Percentiles rank a stretch among this genome's conserved stretches.
phyloP scores from a whole-genome alignment of 2,797 vertebrate genomes.

The Bucorvus abyssinicus region DNA sequence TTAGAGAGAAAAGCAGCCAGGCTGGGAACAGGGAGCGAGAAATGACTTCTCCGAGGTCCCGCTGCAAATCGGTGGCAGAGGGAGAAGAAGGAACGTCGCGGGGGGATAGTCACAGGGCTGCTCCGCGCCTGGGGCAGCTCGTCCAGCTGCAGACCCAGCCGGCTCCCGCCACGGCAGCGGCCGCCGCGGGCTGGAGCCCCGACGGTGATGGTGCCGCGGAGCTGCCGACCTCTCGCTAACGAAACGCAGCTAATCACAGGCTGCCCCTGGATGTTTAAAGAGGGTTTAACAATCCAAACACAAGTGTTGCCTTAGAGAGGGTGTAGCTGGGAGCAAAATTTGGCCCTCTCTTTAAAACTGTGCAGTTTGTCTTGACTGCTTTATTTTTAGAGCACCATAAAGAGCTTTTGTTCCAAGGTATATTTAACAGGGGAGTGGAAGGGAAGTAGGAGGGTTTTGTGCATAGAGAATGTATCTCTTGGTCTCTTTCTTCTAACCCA shows the following conservation, averaged over 20 bases:
- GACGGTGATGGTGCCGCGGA: background rate
- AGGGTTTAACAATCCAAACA: constrained; percentile 53
- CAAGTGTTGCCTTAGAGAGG: constrained; percentile 43
- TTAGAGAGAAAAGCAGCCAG: background rate
- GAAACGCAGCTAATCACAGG: background rate
- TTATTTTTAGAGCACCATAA: constrained; percentile 72
- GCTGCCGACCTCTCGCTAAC: too few relatives aligned
- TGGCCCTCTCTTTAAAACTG: constrained; percentile 25
- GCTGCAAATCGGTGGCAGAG: fast-evolving
- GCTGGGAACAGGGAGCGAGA: background rate
- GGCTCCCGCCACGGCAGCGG: background rate
- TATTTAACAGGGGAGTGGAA: constrained; percentile 72
- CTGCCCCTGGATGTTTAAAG: constrained; percentile 24
- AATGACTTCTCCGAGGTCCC: background rate
- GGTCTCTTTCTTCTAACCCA: constrained; percentile 48
- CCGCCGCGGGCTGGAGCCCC: background rate
- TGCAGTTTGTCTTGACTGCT: constrained; percentile 54
- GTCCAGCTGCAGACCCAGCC: background rate
- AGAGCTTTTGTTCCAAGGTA: constrained; percentile 69
- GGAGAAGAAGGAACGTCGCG: background rate
- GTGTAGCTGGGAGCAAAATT: constrained; percentile 57
- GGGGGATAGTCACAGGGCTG: background rate
- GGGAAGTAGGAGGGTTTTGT: constrained; percentile 59
- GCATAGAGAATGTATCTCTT: constrained; percentile 51
- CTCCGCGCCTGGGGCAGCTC: background rate